Evolutionary conservation across 2,113 vertebrate species (phyloP), one percentile per base, ranked within the genome.

Genomic region (Neomonachus schauinslandi): DNA sequence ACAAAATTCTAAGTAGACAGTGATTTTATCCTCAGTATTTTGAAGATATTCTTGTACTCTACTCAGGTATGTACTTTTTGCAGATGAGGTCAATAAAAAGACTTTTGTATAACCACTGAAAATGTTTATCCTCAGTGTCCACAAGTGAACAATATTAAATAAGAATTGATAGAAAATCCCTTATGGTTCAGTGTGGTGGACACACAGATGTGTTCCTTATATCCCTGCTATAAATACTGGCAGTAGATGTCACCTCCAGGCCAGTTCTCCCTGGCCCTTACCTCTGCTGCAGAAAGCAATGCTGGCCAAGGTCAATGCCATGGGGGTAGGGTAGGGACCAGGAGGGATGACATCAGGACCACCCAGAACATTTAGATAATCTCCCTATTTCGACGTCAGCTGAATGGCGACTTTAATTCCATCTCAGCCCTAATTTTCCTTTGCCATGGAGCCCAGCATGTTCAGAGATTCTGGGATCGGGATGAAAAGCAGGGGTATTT

Each of bases 401-500:
- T 21, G 79, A 24, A 31, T 26, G 21, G 46, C 4, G 42, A 42
- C 16, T n/a, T 28, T 16, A 31, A 28, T 57, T 53, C 21, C 36
- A 6, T 13, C n/a, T 31, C 16, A 69, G 15, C 67, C 67, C 53
- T 22, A 7, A 0, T 46, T 14, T 13, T n/a, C 24, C 42, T 76
- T 57, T 28, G 1, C 13, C 15, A 12, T 21, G 14, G 4, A 51
- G n/a, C 16, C 24, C 19, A 13, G 13, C 1, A 39, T 55, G 36
- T 28, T 57, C 65, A 51, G 1, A 18, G 12, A 2, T 4, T 80
- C 71, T 71, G 46, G 51, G 24, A 67, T 46, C 6, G 6, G 21
- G 39, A 46, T 26, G 4, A 39, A 28, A 19, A 2, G 1, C 2
- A 15, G 11, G 69, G 22, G 3, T 3, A 0, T 15, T 8, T 1